Evolutionary conservation across 1,140 invertebrate genomes (phyloP).

Genomic region (Steinernema feltiae): DNA sequence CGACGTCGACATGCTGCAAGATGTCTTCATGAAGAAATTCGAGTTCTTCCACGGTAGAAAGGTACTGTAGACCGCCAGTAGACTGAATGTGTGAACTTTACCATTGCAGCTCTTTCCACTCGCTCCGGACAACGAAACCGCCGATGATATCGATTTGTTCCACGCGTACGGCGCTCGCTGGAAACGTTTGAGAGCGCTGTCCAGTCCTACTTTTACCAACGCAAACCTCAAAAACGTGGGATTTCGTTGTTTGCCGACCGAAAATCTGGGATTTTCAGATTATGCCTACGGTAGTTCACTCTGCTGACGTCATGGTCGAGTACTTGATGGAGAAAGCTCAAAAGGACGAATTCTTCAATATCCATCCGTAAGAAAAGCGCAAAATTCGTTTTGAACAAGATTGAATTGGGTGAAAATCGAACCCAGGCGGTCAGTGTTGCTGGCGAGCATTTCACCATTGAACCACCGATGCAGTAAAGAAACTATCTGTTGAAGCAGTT

Average conservation of each 20-base stretch:
- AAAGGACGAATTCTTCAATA: background rate
- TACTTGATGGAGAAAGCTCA: constrained; percentile 1
- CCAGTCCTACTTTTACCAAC: background rate
- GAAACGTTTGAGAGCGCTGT: constrained; percentile 6
- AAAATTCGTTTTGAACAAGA: constrained; percentile 4
- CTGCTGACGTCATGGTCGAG: background rate
- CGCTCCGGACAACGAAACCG: background rate
- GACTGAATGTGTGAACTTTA: background rate
- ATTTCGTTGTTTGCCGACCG: background rate
- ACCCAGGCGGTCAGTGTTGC: constrained; percentile 82
- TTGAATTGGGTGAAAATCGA: constrained; percentile 70
- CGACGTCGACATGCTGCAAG: constrained; percentile 30
- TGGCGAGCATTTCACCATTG: constrained; percentile 88
- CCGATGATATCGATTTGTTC: background rate
- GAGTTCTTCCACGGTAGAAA: constrained; percentile 6
- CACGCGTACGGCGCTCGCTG: background rate
- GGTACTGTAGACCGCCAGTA: background rate
- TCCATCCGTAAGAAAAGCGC: constrained; percentile 8
- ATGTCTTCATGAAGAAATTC: constrained; percentile 32
- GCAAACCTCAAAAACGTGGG: constrained; percentile 9
- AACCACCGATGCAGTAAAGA: constrained; percentile 75
- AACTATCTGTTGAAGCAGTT: too few species aligned
- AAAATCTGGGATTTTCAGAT: background rate
- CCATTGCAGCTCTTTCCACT: background rate
- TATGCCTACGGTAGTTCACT: constrained; percentile 16